phyloP scores from a whole-genome alignment of 2,888 invertebrate species.

The Muscina levida region DNA sequence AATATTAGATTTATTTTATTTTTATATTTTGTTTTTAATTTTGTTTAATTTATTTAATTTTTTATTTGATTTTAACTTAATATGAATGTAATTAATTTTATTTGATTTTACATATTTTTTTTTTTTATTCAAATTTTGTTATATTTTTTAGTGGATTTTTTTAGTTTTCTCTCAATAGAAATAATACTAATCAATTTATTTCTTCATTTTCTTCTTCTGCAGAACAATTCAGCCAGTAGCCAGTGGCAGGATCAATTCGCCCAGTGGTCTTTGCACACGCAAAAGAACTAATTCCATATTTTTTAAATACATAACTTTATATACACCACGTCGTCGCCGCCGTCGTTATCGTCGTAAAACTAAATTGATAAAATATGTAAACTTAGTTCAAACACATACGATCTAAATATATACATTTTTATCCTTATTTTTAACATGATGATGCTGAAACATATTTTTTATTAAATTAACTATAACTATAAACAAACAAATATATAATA shows the following conservation, averaged over 20 bases:
- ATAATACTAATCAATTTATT: not conserved
- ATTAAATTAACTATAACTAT: conserved; percentile 12
- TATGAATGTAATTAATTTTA: not conserved
- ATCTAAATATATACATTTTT: conserved; percentile 40
- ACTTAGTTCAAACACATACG: conserved; percentile 54
- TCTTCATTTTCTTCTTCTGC: conserved; percentile 65
- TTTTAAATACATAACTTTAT: conserved; percentile 24
- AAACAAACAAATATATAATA: conserved; percentile 1
- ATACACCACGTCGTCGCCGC: conserved; percentile 4
- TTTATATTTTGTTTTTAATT: too few species aligned
- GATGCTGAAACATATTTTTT: conserved; percentile 29
- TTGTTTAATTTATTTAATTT: too few species aligned
- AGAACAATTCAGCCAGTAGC: conserved; percentile 78
- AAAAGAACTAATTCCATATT: conserved; percentile 73
- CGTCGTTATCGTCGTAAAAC: conserved; percentile 17
- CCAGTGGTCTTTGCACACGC: conserved; percentile 80
- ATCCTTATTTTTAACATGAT: conserved; percentile 25
- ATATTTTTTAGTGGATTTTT: conserved; percentile 52
- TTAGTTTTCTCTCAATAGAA: too few species aligned
- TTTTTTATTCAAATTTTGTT: conserved; percentile 35
- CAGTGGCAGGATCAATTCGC: conserved; percentile 80
- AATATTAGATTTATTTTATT: too few species aligned
- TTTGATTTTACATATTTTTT: conserved; percentile 9
- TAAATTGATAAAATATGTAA: conserved; percentile 44
- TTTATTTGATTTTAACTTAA: too few species aligned